Base-by-base conservation (phyloP, 2,888 invertebrate genomes). In the Dichetophora obliterata region DNA sequence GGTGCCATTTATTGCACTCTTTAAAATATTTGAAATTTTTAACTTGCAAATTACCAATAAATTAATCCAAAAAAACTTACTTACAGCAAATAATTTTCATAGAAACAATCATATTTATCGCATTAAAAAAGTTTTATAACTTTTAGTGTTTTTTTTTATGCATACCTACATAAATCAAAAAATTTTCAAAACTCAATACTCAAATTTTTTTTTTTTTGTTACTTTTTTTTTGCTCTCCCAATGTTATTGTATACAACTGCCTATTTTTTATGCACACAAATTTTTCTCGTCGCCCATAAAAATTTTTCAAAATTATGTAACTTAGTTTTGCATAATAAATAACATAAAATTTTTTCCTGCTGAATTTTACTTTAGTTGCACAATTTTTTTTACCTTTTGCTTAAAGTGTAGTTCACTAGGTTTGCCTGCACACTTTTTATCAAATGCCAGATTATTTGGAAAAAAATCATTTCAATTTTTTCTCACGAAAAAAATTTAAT, bases 251-350 rank as follows among this genome's bases (percentile, higher is more conserved):
- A 27, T 27, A 0, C 27, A 59, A 14, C 27, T 22, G 19, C 27
- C 5, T 59, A 59, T 27, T 24, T 59, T 24, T 59, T 59, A 16
- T 59, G 27, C 24, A 3, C 14, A 59, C 16, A 59, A 24, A 24
- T 59, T 59, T 19, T 59, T 59, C 19, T 57, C 19, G 27, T 27
- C 11, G 27, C 27, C 11, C 27, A 27, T 59, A 11, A 43, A 43
- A 43, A 43, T 59, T 59, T 59, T 27, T 27, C 14, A 34, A 71
- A 71, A 57, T 71, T 71, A 34, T 57, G 34, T 34, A 71, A 37
- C 31, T 37, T 54, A 16, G 54, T 71, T 57, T 71, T 57, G 34
- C 37, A 37, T 54, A 71, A 37, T 37, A 57, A n/a, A n/a, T n/a
- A n/a, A n/a, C n/a, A n/a, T n/a, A n/a, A 24, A 27, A 37, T 43